A percentile compares a stretch with the other conserved stretches of the same genome.
These are phyloP conservation scores for Maccullochella peelii DNA, from an alignment of 2,113 vertebrate species.

Conservation along the genomic window DNA sequence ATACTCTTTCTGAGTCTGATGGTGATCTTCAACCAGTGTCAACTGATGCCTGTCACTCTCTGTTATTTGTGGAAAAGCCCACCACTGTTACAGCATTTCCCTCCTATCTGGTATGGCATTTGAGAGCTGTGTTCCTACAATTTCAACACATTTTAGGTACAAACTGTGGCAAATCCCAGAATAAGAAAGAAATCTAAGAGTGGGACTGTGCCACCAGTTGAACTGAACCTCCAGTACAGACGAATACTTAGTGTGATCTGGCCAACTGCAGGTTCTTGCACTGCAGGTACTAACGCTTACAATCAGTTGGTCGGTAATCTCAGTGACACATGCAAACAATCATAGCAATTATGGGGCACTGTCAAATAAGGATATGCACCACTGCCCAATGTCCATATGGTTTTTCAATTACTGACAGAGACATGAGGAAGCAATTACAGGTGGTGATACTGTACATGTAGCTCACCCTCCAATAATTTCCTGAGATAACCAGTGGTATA, in stretches of 20 bases:
- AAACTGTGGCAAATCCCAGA: background rate
- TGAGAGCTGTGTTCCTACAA: background rate
- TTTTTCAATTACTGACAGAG: constrained; percentile 52
- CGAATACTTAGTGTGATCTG: background rate
- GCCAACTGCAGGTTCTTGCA: background rate
- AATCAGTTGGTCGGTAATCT: constrained; percentile 34
- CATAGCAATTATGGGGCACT: constrained; percentile 43
- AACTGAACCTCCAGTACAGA: background rate
- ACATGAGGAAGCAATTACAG: constrained; percentile 38
- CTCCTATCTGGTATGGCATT: background rate
- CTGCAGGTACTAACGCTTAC: constrained; percentile 1
- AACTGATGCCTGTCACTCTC: background rate
- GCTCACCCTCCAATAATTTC: background rate
- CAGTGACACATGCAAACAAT: constrained; percentile 66
- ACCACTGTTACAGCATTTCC: background rate
- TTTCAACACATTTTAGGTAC: background rate
- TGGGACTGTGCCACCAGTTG: background rate
- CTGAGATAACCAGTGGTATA: background rate
- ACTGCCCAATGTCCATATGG: constrained; percentile 46
- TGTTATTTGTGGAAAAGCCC: background rate
- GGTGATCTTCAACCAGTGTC: background rate
- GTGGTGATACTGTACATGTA: constrained; percentile 7
- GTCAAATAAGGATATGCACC: constrained; percentile 37
- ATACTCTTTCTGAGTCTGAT: background rate
- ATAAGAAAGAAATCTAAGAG: background rate